Base-by-base conservation (phyloP, 2,888 invertebrate species). In the Meliscaeva auricollis region DNA sequence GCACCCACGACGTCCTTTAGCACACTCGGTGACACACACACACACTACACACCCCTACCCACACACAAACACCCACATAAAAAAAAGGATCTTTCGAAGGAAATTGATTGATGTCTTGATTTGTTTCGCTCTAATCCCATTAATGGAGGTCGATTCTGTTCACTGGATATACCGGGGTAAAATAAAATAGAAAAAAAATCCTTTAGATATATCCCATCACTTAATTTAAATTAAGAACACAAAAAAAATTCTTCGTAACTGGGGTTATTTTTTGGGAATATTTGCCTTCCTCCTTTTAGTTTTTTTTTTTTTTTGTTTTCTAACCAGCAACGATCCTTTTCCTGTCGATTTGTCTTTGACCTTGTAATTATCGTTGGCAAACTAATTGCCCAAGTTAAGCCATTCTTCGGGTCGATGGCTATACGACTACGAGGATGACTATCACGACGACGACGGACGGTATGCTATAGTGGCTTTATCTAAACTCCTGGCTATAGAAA, bases 91-190 rank as follows among this genome's bases (percentile, higher is more conserved):
- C 76, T 72, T 62, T 77, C 30, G 54, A 62, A 66, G 35, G 68
- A 73, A 81, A 73, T 81, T 85, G 85, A 85, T 85, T 81, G 85
- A 85, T 85, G 85, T 69, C 85, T 73, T 85, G 85, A 85, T 85
- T 85, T 85, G 85, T 85, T 85, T 62, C 76, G 17, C 30, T 73
- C 81, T 81, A 85, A 85, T 81, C 81, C 85, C 81, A 85, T 85
- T 85, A 85, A 85, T 76, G 76, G 81, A 69, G 81, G 83, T 74
- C 68, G 74, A 32, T 56, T 48, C 54, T 38, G 72, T 70, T 30
- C 22, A 38, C 46, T 64, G 46, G 22, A 64, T 46, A 26, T 38
- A 35, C 35, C 0, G 17, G 46, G 9, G 17, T 17, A 20, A 17
- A 35, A 56, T 64, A 32, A 11, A 41, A 64, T 26, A 30, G 4